Evolutionary conservation across 2,797 vertebrate genomes (phyloP), one percentile per base, ranked within the genome.

Genomic region (Ctenopoma kingsleyae): DNA sequence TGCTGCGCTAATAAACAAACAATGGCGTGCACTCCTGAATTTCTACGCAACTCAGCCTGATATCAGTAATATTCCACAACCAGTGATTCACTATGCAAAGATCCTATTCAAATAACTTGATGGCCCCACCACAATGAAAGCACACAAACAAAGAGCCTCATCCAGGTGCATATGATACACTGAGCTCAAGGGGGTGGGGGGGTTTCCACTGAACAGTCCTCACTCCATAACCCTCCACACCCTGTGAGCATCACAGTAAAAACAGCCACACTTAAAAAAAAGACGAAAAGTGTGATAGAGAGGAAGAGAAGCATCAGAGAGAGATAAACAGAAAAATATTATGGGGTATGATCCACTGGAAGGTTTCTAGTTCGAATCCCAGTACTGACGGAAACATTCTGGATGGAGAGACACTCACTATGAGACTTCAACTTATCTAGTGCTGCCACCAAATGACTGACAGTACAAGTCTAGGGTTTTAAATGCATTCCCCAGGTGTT

Each of bases 21-120:
- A 81, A 52, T 67, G 6, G 71, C 19, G 9, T 19, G 46, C 62
- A 78, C 70, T 59, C 50, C 63, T 5, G 1, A 51, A 65, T 50
- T 27, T 55, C 58, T 30, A 30, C 47, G 72, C 22, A 40, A 46
- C 55, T 74, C 62, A 20, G 66, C n/a, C 51, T 79, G 81, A 82
- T 81, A 71, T 64, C 46, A 0, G 72, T 71, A 49, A 67, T 80
- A 73, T 54, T 46, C 65, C 20, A 8, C 77, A 78, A 80, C 77
- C 54, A 56, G 38, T 1, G 20, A 78, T 54, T 82, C 70, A 72
- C 68, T 64, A 87, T 87, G 87, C 78, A 89, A 87, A 86, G 61
- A 69, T 66, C 43, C 44, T 44, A 82, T 89, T 85, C 81, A 89
- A 90, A 90, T 85, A 48, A 41, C 65, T 11, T 0, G 58, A 74